phyloP scores from a whole-genome alignment of 2,113 vertebrate species.

The Tetrax tetrax region DNA sequence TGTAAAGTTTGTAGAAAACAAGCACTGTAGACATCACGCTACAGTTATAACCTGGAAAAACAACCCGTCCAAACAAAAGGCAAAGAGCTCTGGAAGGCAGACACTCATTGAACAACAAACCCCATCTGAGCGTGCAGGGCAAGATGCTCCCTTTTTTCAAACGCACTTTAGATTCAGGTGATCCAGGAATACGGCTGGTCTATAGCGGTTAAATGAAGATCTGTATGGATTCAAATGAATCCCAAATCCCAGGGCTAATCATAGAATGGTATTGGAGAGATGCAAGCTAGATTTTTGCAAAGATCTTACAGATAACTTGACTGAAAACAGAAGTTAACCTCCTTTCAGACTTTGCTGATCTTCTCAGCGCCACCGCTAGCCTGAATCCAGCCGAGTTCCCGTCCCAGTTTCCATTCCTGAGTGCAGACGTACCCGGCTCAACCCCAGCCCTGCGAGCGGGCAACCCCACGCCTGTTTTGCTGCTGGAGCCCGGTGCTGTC shows the following conservation, averaged over 20 bases:
- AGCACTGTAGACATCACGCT: background rate
- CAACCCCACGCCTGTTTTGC: background rate
- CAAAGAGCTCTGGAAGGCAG: background rate
- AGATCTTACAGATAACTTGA: background rate
- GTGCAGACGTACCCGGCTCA: accelerated
- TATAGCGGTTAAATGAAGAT: background rate
- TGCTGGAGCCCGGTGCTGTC: background rate
- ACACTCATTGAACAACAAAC: background rate
- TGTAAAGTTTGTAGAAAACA: no score
- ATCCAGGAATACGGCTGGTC: background rate
- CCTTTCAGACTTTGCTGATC: background rate
- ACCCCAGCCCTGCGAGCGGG: background rate
- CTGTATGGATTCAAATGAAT: background rate
- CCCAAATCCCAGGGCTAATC: background rate
- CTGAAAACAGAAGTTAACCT: background rate
- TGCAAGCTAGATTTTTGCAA: background rate
- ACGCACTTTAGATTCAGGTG: background rate
- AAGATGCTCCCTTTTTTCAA: background rate
- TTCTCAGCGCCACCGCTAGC: background rate
- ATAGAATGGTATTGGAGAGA: background rate
- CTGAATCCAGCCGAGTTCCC: background rate
- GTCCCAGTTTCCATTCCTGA: background rate
- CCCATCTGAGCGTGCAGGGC: no score
- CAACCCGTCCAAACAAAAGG: background rate
- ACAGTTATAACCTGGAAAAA: background rate